Conservation (phyloP, 2,113 vertebrate species). For the Scolopax mira region DNA sequence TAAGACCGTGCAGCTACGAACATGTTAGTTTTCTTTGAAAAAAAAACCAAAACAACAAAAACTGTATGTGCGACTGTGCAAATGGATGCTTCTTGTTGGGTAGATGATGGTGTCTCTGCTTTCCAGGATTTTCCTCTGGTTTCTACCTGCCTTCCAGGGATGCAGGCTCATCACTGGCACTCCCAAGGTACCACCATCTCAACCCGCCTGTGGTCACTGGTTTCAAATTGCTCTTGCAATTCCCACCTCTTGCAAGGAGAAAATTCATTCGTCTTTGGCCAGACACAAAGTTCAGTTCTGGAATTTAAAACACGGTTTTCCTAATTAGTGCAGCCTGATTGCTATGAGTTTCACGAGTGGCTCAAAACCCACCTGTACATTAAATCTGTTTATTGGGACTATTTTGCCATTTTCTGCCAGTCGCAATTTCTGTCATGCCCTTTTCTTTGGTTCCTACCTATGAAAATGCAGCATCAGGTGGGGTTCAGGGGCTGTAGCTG, state of each 20-base stretch:
- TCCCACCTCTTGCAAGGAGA: background rate
- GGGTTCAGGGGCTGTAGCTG: background rate
- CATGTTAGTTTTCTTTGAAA: background rate
- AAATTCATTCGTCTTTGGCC: background rate
- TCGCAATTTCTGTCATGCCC: background rate
- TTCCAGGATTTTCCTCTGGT: background rate
- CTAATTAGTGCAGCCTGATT: background rate
- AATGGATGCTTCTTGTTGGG: background rate
- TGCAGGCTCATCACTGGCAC: rapidly evolving
- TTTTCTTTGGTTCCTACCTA: background rate
- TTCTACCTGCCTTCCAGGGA: background rate
- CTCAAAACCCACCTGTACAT: background rate
- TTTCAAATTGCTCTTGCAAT: background rate
- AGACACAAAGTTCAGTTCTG: background rate
- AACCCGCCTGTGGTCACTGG: background rate
- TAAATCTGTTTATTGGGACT: background rate
- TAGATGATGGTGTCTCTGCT: background rate
- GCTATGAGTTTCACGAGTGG: background rate
- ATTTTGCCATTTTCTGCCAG: background rate
- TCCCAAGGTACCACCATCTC: background rate
- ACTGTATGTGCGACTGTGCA: background rate
- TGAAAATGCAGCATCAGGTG: background rate
- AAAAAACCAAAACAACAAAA: background rate
- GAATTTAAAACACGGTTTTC: background rate
- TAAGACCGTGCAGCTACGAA: background rate